A percentile compares a stretch with the other conserved stretches of the same genome.
Conservation (phyloP, 2,797 vertebrate genomes). For the Pygocentrus nattereri region DNA sequence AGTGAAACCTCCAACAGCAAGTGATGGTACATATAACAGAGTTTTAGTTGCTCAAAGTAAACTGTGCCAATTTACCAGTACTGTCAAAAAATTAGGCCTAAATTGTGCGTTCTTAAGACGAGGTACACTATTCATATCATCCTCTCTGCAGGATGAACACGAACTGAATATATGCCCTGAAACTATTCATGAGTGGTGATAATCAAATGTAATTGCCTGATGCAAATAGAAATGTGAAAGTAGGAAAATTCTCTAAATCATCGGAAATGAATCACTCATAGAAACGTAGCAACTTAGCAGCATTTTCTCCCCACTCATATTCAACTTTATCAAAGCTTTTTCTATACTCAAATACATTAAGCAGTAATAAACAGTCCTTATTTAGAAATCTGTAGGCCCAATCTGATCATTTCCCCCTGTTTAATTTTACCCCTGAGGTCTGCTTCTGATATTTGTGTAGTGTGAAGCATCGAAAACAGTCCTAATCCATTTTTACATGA, state of each 20-base stretch:
- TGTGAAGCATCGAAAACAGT: not conserved
- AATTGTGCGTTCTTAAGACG: not conserved
- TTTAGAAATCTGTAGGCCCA: not conserved
- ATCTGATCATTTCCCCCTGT: not conserved
- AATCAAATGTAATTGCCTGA: not conserved
- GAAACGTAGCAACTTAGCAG: not conserved
- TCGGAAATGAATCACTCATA: not conserved
- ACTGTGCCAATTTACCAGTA: not conserved
- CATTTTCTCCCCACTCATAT: not conserved
- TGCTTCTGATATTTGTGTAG: not conserved
- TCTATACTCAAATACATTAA: not conserved
- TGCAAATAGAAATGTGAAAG: not conserved
- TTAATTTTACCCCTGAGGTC: not conserved
- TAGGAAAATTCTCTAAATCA: not conserved
- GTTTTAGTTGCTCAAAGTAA: slow-evolving; percentile 6
- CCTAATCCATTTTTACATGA: not conserved
- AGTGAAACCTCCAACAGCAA: not conserved
- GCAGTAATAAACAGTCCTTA: not conserved
- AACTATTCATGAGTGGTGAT: not conserved
- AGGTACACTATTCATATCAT: not conserved
- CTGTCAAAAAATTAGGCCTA: not conserved
- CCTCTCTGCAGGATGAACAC: not conserved
- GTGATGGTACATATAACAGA: not conserved
- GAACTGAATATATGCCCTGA: not conserved
- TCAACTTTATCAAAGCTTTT: not conserved